Conservation (phyloP, 2,888 invertebrate species). For the Drosophila melanosoma region DNA sequence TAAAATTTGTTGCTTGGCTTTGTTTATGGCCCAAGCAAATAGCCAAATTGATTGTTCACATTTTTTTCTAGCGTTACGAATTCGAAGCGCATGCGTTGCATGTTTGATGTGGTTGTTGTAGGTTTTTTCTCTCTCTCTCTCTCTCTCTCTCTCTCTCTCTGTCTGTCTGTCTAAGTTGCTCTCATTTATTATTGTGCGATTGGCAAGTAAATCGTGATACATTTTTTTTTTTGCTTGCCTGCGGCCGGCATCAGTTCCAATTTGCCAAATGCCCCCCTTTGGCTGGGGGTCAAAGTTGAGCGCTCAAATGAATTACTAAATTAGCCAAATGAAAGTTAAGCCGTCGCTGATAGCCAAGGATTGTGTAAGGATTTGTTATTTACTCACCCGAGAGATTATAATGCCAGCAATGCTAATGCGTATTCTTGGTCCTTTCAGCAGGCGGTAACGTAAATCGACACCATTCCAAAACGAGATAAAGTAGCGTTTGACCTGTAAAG, state of each 20-base stretch:
- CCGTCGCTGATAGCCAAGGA: constrained; percentile 9
- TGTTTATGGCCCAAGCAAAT: constrained; percentile 60
- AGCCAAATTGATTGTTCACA: constrained; percentile 76
- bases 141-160: not conserved
- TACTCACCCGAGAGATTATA: constrained; percentile 95
- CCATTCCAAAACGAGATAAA: constrained; percentile 99
- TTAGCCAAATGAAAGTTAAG: constrained; percentile 55
- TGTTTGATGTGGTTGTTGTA: constrained; percentile 15
- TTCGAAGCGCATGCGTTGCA: constrained; percentile 68
- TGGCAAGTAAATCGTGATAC: constrained; percentile 65
- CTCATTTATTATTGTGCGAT: constrained; percentile 6
- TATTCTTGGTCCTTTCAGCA: constrained; percentile 96
- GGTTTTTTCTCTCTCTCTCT: not conserved
- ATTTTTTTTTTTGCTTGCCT: constrained; percentile 18
- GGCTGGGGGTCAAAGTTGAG: constrained; percentile 63
- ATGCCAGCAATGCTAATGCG: constrained; percentile 97
- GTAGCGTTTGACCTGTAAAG: constrained; percentile 92
- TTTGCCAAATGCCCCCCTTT: constrained; percentile 47
- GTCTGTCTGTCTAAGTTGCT: not conserved
- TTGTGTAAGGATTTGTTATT: constrained; percentile 25
- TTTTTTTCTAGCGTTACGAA: constrained; percentile 61
- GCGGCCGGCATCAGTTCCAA: constrained; percentile 51
- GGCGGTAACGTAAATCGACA: constrained; percentile 95
- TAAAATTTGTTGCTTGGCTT: constrained; percentile 72
- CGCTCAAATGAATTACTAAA: constrained; percentile 64